Percentiles rank a stretch among this genome's conserved stretches.
Conservation (phyloP, 1,140 invertebrate genomes). For the Drosophila sproati region DNA sequence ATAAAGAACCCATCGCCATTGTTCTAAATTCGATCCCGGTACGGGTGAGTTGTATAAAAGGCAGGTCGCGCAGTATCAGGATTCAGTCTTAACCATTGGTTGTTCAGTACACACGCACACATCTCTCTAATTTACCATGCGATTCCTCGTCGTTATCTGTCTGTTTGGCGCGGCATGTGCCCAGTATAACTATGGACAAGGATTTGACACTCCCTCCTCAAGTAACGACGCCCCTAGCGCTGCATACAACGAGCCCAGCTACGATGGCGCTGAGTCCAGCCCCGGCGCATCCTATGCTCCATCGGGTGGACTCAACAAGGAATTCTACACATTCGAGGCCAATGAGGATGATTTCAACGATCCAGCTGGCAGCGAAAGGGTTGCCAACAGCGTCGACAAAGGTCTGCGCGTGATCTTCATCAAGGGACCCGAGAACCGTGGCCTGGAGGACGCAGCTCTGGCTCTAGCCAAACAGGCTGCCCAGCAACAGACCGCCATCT, state of each 20-base stretch:
- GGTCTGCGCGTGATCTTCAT: conserved; percentile 81
- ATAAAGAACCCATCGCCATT: conserved; percentile 61
- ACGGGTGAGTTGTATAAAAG: conserved; percentile 64
- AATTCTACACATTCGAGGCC: conserved; percentile 74
- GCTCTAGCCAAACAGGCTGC: conserved; percentile 75
- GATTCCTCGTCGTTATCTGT: conserved; percentile 71
- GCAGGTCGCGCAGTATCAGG: conserved; percentile 43
- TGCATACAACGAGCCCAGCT: conserved; percentile 42
- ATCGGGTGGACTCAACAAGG: conserved; percentile 68
- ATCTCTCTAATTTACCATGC: conserved; percentile 44
- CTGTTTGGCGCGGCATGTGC: conserved; percentile 76
- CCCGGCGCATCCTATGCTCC: conserved; percentile 35
- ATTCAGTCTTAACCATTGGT: conserved; percentile 73
- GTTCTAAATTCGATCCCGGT: conserved; percentile 56
- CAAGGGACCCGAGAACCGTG: conserved; percentile 78
- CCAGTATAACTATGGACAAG: conserved; percentile 69
- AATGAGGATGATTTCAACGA: conserved; percentile 72
- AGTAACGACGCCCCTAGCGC: conserved; percentile 47
- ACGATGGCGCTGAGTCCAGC: conserved; percentile 51
- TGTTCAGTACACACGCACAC: conserved; percentile 48
- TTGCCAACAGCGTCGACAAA: conserved; percentile 58
- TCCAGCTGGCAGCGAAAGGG: conserved; percentile 50
- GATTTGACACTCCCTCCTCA: conserved; percentile 48
- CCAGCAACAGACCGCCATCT: conserved; percentile 74
- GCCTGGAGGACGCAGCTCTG: conserved; percentile 75